Evolutionary conservation across 1,140 invertebrate genomes (phyloP), one percentile per base, ranked within the genome.

Genomic region (Brachionus calyciflorus): DNA sequence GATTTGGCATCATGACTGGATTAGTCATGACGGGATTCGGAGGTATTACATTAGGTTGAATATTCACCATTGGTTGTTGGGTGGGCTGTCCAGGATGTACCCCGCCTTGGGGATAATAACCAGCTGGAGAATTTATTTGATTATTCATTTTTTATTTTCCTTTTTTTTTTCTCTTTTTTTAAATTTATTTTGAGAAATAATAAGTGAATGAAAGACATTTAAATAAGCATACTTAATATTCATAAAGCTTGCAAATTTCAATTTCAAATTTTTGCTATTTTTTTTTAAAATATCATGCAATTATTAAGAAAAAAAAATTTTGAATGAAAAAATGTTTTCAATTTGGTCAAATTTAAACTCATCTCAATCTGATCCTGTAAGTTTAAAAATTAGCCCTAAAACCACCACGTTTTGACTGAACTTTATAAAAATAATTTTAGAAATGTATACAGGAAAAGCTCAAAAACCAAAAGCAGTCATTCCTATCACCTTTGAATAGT

Each of bases 281-380:
- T n/a, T 2, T 7, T n/a, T 55, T 55, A 28, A 30, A 28, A 55
- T 28, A 14, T 53, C 33, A 28, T 37, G 19, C 12, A 37, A 33
- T 17, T 17, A 33, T 55, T 26, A n/a, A 6, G 19, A 26, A 57
- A 28, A 6, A 30, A 40, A 10, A 63, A 21, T 33, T 37, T 63
- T 41, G 14, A 65, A 65, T 1, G 12, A 44, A 17, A 44, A 65
- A 46, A 65, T 65, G 60, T 73, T 73, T 14, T 55, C 46, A 3
- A 73, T 73, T 73, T 55, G 69, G 69, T 73, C 69, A 49, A 73
- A 19, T 28, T 24, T 73, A 14, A 73, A 26, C 24, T 73, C 9
- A 17, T 3, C 40, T 26, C 2, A 30, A 5, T 24, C 41, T 21
- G 37, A 65, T 17, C 21, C 17, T 4, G 60, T 65, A 44, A 44